Evolutionary conservation across 2,113 vertebrate genomes (phyloP).

Genomic region (Aptenodytes forsteri): DNA sequence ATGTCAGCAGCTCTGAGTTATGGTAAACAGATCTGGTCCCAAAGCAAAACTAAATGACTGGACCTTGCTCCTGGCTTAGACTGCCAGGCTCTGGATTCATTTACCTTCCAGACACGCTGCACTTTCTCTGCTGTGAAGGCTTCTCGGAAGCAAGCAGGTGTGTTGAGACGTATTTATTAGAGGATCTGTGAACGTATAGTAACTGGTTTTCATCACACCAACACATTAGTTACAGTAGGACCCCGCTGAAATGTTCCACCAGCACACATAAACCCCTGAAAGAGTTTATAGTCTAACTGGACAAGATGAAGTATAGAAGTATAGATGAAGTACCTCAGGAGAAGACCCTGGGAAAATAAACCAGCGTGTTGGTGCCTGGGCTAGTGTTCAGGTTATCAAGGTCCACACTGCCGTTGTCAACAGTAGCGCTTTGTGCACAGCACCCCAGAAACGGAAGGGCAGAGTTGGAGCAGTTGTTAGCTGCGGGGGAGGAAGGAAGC

Average conservation of each 20-base stretch:
- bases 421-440: too few species aligned
- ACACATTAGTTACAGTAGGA: not conserved
- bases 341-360: not conserved
- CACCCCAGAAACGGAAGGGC: not conserved
- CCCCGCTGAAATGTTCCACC: not conserved
- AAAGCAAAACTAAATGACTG: not conserved
- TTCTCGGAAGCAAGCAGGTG: not conserved
- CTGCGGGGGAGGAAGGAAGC: not conserved
- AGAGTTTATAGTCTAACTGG: not conserved
- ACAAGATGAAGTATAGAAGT: not conserved
- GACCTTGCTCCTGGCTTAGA: not conserved
- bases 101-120: not conserved
- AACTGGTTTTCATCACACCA: not conserved
- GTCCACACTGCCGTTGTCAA: not conserved
- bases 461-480: not conserved
- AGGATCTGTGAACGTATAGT: not conserved
- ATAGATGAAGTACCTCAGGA: not conserved
- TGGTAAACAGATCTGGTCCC: not conserved
- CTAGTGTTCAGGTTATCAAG: not conserved
- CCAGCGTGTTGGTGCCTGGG: not conserved
- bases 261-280: not conserved
- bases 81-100: not conserved
- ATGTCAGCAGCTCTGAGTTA: slow-evolving; percentile 3
- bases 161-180: not conserved
- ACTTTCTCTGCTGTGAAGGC: not conserved